phyloP scores from a whole-genome alignment of 1,140 invertebrate species.

The Trypoxylus dichotomus region DNA sequence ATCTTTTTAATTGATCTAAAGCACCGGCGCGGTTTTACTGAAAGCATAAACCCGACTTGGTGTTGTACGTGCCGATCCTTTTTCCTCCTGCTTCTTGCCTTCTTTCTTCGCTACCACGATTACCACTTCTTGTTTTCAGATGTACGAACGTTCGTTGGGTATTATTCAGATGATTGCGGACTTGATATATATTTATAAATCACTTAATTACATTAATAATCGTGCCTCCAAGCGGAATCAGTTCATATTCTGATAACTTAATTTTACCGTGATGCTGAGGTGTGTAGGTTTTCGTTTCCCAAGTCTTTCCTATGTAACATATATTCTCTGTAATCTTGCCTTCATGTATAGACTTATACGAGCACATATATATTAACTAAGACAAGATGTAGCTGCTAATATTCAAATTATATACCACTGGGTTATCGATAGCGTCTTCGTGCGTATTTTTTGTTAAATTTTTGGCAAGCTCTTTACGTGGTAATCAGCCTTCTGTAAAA shows the following conservation, averaged over 20 bases:
- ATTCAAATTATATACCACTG: not conserved
- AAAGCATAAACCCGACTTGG: not conserved
- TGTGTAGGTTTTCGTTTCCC: not conserved
- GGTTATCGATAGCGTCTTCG: not conserved
- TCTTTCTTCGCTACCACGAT: not conserved
- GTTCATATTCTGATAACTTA: conserved; percentile 24
- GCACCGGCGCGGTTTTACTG: not conserved
- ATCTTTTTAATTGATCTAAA: conserved; percentile 30
- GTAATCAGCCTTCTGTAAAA: too few relatives aligned
- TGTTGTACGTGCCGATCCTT: not conserved
- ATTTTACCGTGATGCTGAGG: not conserved
- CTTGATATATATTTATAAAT: conserved; percentile 13
- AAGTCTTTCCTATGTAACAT: not conserved
- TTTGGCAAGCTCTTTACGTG: not conserved
- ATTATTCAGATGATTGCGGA: not conserved
- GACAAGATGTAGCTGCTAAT: not conserved
- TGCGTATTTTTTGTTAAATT: not conserved
- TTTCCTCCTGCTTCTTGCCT: not conserved
- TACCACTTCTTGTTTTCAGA: not conserved
- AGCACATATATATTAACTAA: not conserved
- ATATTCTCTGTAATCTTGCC: not conserved
- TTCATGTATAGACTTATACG: not conserved
- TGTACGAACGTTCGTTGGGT: not conserved
- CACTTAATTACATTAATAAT: conserved; percentile 27
- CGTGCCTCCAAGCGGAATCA: not conserved